Conservation (phyloP, 2,797 vertebrate genomes). For the Phrynocephalus vlangalii region DNA sequence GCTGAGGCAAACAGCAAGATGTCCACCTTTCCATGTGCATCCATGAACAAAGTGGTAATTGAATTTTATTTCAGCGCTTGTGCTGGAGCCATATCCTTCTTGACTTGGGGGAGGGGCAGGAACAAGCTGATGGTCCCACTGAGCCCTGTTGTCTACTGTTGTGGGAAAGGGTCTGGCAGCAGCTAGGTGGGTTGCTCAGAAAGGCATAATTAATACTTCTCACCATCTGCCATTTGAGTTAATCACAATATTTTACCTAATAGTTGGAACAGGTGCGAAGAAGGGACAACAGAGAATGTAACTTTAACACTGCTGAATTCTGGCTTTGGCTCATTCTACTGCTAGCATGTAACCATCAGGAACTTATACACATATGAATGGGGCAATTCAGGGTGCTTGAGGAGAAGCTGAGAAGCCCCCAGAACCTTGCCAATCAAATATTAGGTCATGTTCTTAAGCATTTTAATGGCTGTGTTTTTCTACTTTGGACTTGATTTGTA, state of each 20-base stretch:
- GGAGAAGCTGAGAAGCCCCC: too few species aligned
- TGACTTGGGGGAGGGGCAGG: background rate
- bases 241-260: background rate
- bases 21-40: too few species aligned
- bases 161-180: too few species aligned
- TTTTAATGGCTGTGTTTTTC: background rate
- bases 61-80: too few species aligned
- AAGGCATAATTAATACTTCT: too few species aligned
- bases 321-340: background rate
- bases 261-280: background rate
- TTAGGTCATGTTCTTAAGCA: background rate
- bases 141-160: background rate
- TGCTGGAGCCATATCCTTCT: too few species aligned
- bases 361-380: background rate
- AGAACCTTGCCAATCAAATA: background rate
- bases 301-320: background rate
- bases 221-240: background rate
- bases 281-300: background rate
- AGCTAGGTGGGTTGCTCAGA: too few species aligned
- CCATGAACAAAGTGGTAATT: too few species aligned
- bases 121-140: background rate
- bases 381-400: background rate
- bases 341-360: too few species aligned
- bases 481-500: background rate
- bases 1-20: too few species aligned